Base-by-base conservation (phyloP, 1,140 invertebrate genomes). In the Galleria mellonella region DNA sequence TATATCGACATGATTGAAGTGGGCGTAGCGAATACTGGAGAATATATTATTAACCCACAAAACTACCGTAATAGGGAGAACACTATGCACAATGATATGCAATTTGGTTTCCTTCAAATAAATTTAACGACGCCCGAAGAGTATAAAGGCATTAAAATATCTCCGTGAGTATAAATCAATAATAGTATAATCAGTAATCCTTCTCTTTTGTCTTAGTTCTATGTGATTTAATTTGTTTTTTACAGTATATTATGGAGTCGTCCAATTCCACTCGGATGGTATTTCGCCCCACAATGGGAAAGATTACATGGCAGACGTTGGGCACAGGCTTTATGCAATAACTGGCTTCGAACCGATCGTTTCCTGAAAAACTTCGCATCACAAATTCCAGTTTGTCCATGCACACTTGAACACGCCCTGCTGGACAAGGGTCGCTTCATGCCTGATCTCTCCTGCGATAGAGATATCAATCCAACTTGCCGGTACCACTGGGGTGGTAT, bases 231-330 rank as follows among this genome's bases (percentile, higher is more conserved):
- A 2, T 23, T 23, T 23, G 10, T 51, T 51, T 43, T 58, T 62
- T 63, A 9, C 68, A 94, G 94, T 0, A 83, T 93, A 1, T 83
- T 97, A 1, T 98, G 96, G 96, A 96, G 94, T 67, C 90, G 92
- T 30, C 96, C 96, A 0, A 94, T 98, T 56, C 96, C 97, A 0
- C 74, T 98, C 2, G 96, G 87, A 0, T 98, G 97, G 97, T 98
- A 97, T 68, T 97, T 97, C 68, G 89, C 88, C 0, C 90, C 92
- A 0, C 96, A 97, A 75, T 98, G 96, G 96, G 91, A 95, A 69
- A 83, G 90, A 12, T 58, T 89, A 13, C 91, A 93, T 54, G 95
- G 95, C 4, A 74, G 87, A 3, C 87, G 90, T n/a, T 98, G 96
- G 96, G 84, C 94, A 0, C 88, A 92, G 51, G 85, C 89, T 5